These are phyloP conservation scores for Perdita meconis DNA, from an alignment of 2,888 invertebrate species.

Conservation along the genomic window DNA sequence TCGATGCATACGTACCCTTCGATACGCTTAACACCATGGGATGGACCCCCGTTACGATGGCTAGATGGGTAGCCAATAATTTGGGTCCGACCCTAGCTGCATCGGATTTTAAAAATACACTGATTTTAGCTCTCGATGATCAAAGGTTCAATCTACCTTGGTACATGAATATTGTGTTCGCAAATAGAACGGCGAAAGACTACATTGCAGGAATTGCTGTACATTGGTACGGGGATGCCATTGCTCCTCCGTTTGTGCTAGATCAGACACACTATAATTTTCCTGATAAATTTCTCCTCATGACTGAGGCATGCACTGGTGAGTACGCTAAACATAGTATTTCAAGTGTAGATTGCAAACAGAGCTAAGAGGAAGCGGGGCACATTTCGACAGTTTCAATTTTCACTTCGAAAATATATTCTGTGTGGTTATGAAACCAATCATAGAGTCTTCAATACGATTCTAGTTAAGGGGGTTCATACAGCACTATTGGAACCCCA, in stretches of 20 bases:
- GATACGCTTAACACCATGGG: slow-evolving; percentile 90
- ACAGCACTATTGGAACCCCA: too few species aligned
- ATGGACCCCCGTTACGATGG: slow-evolving; percentile 88
- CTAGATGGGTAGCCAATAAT: slow-evolving; percentile 89
- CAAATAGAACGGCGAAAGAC: slow-evolving; percentile 83
- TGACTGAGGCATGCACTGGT: slow-evolving; percentile 93
- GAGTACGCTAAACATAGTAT: slow-evolving; percentile 65
- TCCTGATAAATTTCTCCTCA: slow-evolving; percentile 90
- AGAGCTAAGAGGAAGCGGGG: too few species aligned
- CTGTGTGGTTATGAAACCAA: too few species aligned
- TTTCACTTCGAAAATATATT: too few species aligned
- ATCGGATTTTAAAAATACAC: slow-evolving; percentile 86
- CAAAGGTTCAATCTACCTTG: slow-evolving; percentile 88
- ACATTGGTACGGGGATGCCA: slow-evolving; percentile 92
- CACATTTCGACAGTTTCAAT: too few species aligned
- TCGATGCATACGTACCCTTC: slow-evolving; percentile 86
- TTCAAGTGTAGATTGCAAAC: too few species aligned
- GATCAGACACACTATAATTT: slow-evolving; percentile 86
- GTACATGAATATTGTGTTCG: slow-evolving; percentile 86
- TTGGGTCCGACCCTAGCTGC: slow-evolving; percentile 90
- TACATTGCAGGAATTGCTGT: slow-evolving; percentile 91
- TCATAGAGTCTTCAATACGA: too few species aligned
- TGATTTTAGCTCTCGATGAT: slow-evolving; percentile 92
- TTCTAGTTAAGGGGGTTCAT: too few species aligned
- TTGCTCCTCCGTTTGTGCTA: slow-evolving; percentile 86